Evolutionary conservation across 2,797 vertebrate genomes (phyloP), one percentile per base, ranked within the genome.

Genomic region (Mionectes olivaceus): DNA sequence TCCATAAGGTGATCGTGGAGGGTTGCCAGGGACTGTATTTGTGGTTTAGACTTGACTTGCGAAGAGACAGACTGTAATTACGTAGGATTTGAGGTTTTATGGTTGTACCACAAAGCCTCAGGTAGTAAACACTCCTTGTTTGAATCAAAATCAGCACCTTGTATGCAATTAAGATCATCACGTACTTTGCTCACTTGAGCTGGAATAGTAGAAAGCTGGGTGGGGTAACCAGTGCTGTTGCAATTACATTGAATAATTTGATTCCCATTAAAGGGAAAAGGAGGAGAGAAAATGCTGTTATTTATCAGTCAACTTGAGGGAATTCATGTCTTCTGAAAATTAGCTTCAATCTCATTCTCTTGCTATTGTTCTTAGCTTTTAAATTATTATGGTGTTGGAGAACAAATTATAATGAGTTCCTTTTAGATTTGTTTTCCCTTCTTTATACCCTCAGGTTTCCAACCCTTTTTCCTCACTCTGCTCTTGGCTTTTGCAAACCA

Each of bases 201-300:
- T 68, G 57, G 37, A 61, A 32, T 3, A 39, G 50, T 5, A 47
- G 75, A 65, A 71, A 60, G 19, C 57, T 84, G 90, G 67, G 49
- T 68, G 77, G 84, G 59, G 25, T 78, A 91, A 65, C 3, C 4
- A 68, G 27, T 60, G 56, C 30, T 93, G 81, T 50, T 89, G 67
- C 64, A 90, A 83, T 94, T 91, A 92, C 63, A 86, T 22, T 23
- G 56, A 75, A 33, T 89, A 17, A 61, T 79, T 80, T 91, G 75
- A 74, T 57, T 91, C 1, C 18, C 17, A 78, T 88, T 87, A 89
- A 77, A 91, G 87, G 65, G 60, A 53, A 94, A 91, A 87, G 41
- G 65, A 82, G 50, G 67, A 35, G 61, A 65, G 52, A 70, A 80
- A 89, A 64, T 10, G 74, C 35, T 56, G 67, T 33, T 91, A 13